Base-by-base conservation (phyloP, 2,113 vertebrate species). In the Todiramphus saurophagus region DNA sequence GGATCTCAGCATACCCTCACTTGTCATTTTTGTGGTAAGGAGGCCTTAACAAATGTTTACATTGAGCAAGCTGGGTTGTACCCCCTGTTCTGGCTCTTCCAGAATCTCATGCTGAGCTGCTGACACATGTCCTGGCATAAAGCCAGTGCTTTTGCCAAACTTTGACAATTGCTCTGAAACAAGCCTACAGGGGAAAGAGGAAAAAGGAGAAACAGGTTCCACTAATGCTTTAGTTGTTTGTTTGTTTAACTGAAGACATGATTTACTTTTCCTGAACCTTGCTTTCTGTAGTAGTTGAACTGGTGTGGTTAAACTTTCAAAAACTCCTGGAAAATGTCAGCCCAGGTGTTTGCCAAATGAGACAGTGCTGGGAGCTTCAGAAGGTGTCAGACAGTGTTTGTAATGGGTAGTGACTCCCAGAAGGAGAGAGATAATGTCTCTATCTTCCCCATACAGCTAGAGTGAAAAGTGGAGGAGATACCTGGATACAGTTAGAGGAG, bases 211-310 rank as follows among this genome's bases (percentile, higher is more conserved):
- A 95, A 59, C n/a, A 66, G 31, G 46, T 85, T 85, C 64, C 73
- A 83, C 59, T 84, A 72, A 53, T 62, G 33, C n/a, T 51, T 39
- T 24, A 88, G 44, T 48, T 91, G 60, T 91, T 96, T 90, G 58
- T 91, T 96, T 88, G 64, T 83, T 89, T 90, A 87, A 58, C 35
- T 58, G 46, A 41, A 82, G 62, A 75, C 72, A 43, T 64, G 16
- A 56, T 85, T 85, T 88, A n/a, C 25, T 93, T 95, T 95, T 90
- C n/a, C 67, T 58, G 63, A 55, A 74, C 33, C 13, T 94, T 70
- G 6, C 46, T 60, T 77, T 93, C 55, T 67, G 39, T 89, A 84
- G 59, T 59, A 66, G 75, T 62, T 87, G 31, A 88, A 80, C 74
- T 78, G 75, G 68, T 94, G 41, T 58, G 58, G 56, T 25, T 89